A percentile compares a stretch with the other conserved stretches of the same genome.
Conservation (phyloP, 2,888 invertebrate genomes). For the Pheosia tremula region DNA sequence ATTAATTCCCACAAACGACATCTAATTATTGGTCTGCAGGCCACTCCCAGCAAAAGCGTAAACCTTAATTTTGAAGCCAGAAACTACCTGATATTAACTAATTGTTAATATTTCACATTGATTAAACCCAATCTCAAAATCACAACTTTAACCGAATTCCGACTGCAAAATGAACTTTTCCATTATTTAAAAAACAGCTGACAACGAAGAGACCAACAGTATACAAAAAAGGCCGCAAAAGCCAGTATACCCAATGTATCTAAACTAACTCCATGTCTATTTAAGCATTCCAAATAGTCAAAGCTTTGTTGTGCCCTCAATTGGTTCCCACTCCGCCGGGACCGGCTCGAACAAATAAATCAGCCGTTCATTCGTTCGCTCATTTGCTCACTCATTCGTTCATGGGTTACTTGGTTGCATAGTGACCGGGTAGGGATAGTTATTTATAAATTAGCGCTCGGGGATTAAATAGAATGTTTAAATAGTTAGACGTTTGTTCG, state of each 20-base stretch:
- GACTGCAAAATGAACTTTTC: too few relatives aligned
- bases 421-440: constrained; percentile 35
- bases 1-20: too few relatives aligned
- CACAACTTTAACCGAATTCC: too few relatives aligned
- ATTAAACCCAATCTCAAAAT: too few relatives aligned
- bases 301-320: constrained; percentile 69
- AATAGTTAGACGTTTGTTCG: too few relatives aligned
- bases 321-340: constrained; percentile 60
- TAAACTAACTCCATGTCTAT: constrained; percentile 50
- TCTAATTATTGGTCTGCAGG: too few relatives aligned
- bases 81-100: too few relatives aligned
- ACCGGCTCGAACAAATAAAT: constrained; percentile 64
- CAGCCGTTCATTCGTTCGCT: constrained; percentile 59
- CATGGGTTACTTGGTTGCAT: constrained; percentile 40
- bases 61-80: too few relatives aligned
- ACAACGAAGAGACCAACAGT: neutral
- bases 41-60: too few relatives aligned
- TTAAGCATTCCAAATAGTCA: constrained; percentile 71
- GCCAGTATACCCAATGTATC: neutral
- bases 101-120: too few relatives aligned
- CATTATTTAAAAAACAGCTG: too few relatives aligned
- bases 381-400: constrained; percentile 41
- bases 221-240: neutral
- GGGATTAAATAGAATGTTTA: neutral
- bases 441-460: constrained; percentile 50